Evolutionary conservation across 2,888 invertebrate genomes (phyloP), one percentile per base, ranked within the genome.

Genomic region (Alloplasta piceator): DNA sequence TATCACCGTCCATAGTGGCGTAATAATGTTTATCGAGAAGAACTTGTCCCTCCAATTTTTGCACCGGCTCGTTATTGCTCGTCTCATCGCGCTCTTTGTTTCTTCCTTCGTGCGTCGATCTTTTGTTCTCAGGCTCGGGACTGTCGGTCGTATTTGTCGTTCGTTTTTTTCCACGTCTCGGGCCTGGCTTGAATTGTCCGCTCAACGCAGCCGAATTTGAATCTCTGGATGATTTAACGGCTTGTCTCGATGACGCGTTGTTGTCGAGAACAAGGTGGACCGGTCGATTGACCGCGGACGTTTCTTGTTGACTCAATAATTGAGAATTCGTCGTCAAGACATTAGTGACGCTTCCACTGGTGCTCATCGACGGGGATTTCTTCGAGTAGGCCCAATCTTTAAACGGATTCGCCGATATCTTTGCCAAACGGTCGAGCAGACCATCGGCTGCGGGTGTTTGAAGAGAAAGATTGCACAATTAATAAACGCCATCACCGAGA

Each of bases 321-420:
- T 36, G 75, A 12, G 50, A 48, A 43, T 48, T 10, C 39, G 72
- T 58, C 5, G 72, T 68, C 52, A 64, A 14, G 12, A 66, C 52
- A 43, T 72, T 26, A 12, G 72, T 67, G 38, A 72, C 67, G 52
- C 43, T 67, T 41, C 80, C 56, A 50, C 36, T 56, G 14, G 46
- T 43, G 14, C n/a, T 12, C 7, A 41, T 9, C 41, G 36, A 3
- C 36, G 10, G 9, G 12, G 55, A 39, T 70, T 14, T 64, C 5
- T 73, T 83, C 6, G 89, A 80, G 50, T 91, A 92, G 48, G 93
- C 93, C 95, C 96, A 96, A 87, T 95, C 94, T 84, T 94, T 94
- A 86, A 96, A 96, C 0, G 96, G 96, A 92, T 96, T 95, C 0
- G 94, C 93, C 4, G 95, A 94, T 48, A 93, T 92, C 75, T 91